phyloP scores from a whole-genome alignment of 2,888 invertebrate genomes.

The Ophion ellenae region DNA sequence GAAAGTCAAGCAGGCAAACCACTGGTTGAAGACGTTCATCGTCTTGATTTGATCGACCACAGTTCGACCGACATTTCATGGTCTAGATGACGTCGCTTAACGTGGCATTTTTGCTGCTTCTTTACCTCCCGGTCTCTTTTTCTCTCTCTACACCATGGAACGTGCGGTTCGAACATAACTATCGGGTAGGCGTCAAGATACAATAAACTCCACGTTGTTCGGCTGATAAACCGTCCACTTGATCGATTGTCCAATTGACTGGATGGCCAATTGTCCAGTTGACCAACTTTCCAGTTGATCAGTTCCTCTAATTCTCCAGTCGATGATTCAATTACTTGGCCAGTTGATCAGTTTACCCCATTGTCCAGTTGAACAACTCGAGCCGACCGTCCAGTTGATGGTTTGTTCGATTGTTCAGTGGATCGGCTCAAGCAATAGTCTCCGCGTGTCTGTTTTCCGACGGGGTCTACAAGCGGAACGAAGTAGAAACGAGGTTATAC shows the following conservation, averaged over 20 bases:
- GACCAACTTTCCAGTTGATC: not conserved
- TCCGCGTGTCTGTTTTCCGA: not conserved
- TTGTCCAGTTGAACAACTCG: not conserved
- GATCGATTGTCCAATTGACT: constrained; percentile 9
- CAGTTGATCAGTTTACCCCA: not conserved
- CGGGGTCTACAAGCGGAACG: not conserved
- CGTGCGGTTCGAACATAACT: constrained; percentile 46
- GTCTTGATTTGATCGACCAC: constrained; percentile 54
- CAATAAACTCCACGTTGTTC: not conserved
- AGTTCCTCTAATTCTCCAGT: not conserved
- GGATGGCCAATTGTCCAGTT: not conserved
- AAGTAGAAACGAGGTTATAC: constrained; percentile 46
- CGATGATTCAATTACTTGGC: not conserved
- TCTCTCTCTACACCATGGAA: constrained; percentile 25
- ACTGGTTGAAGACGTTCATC: constrained; percentile 27
- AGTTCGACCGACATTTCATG: constrained; percentile 66
- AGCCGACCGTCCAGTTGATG: not conserved
- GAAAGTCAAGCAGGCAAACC: constrained; percentile 13
- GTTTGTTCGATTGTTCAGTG: not conserved
- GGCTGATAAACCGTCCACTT: not conserved
- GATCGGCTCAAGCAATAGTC: not conserved
- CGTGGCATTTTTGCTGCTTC: constrained; percentile 32
- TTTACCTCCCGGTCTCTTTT: constrained; percentile 24
- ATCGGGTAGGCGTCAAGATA: constrained; percentile 41
- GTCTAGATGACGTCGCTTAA: constrained; percentile 60